phyloP scores from a whole-genome alignment of 1,140 invertebrate genomes.

The Lepidurus packardi region DNA sequence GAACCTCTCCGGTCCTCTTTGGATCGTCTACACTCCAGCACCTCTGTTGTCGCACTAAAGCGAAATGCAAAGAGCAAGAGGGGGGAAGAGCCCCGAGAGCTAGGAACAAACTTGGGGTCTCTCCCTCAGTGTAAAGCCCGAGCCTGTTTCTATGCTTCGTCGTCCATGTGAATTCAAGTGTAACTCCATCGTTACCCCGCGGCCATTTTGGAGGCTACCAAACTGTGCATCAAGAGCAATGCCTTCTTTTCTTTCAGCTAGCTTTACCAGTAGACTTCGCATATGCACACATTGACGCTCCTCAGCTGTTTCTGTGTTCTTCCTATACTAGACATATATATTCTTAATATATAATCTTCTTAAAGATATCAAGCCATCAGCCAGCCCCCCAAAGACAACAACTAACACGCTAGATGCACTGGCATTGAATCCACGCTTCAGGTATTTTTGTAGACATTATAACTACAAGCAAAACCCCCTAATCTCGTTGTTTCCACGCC shows the following conservation, averaged over 20 bases:
- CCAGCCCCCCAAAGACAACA: background rate
- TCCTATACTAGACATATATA: too few species aligned
- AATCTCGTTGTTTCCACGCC: background rate
- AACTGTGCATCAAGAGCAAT: background rate
- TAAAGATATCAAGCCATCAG: too few species aligned
- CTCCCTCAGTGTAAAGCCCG: too few species aligned
- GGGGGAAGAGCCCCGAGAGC: background rate
- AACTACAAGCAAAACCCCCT: background rate
- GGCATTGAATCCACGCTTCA: background rate
- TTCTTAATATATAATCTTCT: too few species aligned
- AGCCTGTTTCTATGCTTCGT: background rate
- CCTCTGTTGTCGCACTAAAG: background rate
- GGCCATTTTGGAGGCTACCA: background rate
- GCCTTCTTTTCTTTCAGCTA: background rate
- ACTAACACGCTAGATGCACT: background rate
- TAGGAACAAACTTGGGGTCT: background rate
- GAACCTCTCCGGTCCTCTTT: background rate
- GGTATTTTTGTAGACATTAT: background rate
- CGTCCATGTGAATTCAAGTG: slow-evolving; percentile 6
- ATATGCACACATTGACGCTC: too few species aligned
- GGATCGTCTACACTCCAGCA: background rate
- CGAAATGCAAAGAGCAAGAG: background rate
- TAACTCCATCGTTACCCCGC: background rate
- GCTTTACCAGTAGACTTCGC: background rate
- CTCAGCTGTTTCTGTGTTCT: too few species aligned